Conservation (phyloP, 2,797 vertebrate genomes). For the Orientallactaga sibirica region DNA sequence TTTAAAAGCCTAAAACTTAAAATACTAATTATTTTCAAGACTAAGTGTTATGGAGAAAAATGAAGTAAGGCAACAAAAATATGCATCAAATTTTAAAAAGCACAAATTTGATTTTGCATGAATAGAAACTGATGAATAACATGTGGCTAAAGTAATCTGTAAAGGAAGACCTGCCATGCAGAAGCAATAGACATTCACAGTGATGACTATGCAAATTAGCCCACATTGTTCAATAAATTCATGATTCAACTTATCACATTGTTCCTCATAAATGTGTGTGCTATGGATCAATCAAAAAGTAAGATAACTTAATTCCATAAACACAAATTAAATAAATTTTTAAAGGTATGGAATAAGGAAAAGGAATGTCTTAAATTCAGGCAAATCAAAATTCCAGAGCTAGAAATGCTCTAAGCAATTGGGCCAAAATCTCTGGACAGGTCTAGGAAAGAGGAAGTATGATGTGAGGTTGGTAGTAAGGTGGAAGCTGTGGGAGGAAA, state of each 20-base stretch:
- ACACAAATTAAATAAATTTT: background rate
- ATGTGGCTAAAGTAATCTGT: background rate
- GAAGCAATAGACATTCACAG: background rate
- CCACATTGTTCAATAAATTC: background rate
- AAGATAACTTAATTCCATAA: background rate
- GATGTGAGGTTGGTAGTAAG: background rate
- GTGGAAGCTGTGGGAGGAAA: background rate
- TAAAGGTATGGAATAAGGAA: background rate
- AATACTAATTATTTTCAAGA: background rate
- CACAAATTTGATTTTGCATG: background rate
- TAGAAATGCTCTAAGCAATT: background rate
- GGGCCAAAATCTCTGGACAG: background rate
- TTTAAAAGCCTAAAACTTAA: background rate
- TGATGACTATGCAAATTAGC: background rate
- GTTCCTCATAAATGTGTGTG: background rate
- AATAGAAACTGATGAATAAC: background rate
- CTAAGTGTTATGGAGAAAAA: background rate
- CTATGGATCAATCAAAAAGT: background rate
- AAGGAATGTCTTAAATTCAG: background rate
- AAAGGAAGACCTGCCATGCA: background rate
- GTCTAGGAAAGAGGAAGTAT: background rate
- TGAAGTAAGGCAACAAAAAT: background rate
- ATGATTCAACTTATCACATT: background rate
- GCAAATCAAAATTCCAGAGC: background rate
- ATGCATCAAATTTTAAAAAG: background rate